phyloP scores from a whole-genome alignment of 2,113 vertebrate species.

The Pipra filicauda region DNA sequence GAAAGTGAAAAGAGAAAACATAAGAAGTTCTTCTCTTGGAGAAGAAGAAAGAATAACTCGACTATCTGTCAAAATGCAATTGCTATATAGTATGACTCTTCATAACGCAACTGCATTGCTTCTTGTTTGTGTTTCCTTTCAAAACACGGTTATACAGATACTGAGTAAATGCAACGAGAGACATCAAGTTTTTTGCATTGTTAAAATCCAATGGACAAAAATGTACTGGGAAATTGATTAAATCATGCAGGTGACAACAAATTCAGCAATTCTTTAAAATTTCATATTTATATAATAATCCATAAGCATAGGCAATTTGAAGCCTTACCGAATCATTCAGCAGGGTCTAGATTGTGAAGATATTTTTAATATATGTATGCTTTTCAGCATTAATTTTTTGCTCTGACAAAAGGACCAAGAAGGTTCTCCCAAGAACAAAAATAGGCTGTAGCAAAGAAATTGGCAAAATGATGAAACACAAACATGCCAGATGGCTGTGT shows the following conservation, averaged over 20 bases:
- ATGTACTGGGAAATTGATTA: neutral
- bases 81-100: neutral
- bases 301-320: neutral
- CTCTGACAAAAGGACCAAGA: neutral
- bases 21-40: neutral
- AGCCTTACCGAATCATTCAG: neutral
- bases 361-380: neutral
- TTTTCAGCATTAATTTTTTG: constrained; percentile 2
- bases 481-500: constrained; percentile 14
- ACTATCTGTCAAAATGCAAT: neutral
- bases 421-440: constrained; percentile 25
- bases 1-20: neutral
- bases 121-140: neutral
- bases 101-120: neutral
- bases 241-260: neutral
- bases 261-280: neutral
- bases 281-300: neutral
- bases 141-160: neutral
- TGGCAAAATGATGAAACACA: neutral
- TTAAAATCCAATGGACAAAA: neutral
- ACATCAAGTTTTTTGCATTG: neutral
- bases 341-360: neutral
- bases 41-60: neutral
- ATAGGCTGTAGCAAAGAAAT: constrained; percentile 13
- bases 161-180: neutral